These are phyloP conservation scores for Gastrophysa polygoni DNA, from an alignment of 2,888 invertebrate species.

Conservation along the genomic window DNA sequence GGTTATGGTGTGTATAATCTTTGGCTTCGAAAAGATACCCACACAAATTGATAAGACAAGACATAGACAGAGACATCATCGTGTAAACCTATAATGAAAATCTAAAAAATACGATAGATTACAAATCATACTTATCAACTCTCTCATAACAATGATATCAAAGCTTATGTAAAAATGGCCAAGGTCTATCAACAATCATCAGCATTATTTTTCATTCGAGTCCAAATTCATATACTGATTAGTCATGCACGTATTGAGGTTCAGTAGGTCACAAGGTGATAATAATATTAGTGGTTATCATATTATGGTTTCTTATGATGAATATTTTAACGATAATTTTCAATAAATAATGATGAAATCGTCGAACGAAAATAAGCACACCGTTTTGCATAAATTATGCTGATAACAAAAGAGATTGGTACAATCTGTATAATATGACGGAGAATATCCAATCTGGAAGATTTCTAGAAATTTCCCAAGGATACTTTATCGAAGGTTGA, in stretches of 20 bases:
- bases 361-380: not conserved
- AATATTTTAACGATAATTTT: not conserved
- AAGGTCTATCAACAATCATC: not conserved
- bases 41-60: no score
- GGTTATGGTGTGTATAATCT: no score
- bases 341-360: not conserved
- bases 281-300: not conserved
- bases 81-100: no score
- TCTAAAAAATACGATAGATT: no score
- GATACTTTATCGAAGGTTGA: no score
- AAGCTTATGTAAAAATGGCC: not conserved
- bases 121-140: no score
- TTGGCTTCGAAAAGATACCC: no score
- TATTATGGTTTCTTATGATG: not conserved
- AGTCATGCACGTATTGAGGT: not conserved
- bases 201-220: not conserved
- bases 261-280: not conserved
- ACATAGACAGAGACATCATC: no score
- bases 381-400: not conserved
- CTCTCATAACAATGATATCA: not conserved
- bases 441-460: no score
- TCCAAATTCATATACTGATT: not conserved
- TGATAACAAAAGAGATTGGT: no score
- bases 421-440: no score
- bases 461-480: no score